A percentile compares a stretch with the other conserved stretches of the same genome.
Conservation (phyloP, 2,888 invertebrate genomes). For the Hydrotaea cyrtoneurina region DNA sequence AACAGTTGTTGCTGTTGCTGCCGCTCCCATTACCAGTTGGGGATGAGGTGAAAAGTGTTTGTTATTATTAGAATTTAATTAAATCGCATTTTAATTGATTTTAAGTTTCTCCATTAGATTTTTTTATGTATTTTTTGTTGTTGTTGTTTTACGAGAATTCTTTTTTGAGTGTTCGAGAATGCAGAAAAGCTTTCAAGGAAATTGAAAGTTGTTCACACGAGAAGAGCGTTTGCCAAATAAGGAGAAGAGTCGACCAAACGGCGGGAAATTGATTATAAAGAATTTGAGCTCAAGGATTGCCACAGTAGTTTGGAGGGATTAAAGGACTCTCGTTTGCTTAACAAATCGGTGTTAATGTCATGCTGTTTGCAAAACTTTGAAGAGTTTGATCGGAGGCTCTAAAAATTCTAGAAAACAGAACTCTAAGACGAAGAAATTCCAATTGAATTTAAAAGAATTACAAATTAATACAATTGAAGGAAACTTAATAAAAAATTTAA, state of each 20-base stretch:
- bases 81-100: constrained; percentile 51
- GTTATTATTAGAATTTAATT: constrained; percentile 55
- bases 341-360: too few relatives aligned
- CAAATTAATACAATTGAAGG: too few relatives aligned
- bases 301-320: too few relatives aligned
- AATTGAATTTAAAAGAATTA: too few relatives aligned
- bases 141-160: neutral
- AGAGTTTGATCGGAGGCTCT: too few relatives aligned
- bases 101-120: neutral
- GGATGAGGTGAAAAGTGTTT: constrained; percentile 36
- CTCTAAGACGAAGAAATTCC: too few relatives aligned
- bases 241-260: neutral
- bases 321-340: too few relatives aligned
- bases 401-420: too few relatives aligned
- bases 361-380: too few relatives aligned
- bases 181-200: neutral
- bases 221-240: neutral
- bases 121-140: neutral
- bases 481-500: too few relatives aligned
- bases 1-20: neutral
- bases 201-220: neutral
- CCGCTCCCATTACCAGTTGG: neutral
- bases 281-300: too few relatives aligned
- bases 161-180: neutral
- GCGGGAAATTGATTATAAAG: neutral